Evolutionary conservation across 2,888 invertebrate species (phyloP).

Genomic region (Maniola hyperantus): DNA sequence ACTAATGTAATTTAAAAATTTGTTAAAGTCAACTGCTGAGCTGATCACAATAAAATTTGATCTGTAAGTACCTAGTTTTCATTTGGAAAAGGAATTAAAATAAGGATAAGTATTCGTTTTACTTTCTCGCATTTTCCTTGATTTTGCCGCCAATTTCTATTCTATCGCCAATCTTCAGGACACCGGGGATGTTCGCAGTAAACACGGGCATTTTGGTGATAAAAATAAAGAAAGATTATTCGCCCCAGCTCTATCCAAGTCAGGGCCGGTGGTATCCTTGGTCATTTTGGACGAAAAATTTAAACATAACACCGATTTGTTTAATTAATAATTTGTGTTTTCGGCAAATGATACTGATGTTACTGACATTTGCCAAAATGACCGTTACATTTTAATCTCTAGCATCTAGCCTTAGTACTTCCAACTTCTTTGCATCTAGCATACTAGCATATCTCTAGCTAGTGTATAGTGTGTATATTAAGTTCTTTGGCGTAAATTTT

Average conservation of each 20-base stretch:
- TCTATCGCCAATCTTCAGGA: slow-evolving; percentile 70
- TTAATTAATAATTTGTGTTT: slow-evolving; percentile 40
- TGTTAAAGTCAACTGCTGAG: no score
- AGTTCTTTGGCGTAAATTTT: neutral
- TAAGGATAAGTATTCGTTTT: slow-evolving; percentile 41
- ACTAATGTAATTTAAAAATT: no score
- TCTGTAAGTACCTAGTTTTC: no score
- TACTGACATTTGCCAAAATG: slow-evolving; percentile 21
- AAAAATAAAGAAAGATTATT: slow-evolving; percentile 40
- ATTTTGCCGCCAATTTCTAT: slow-evolving; percentile 78
- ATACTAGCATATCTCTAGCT: no score
- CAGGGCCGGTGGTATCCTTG: slow-evolving; percentile 57
- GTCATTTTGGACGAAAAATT: slow-evolving; percentile 75
- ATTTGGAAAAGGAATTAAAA: neutral
- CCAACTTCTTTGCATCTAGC: no score
- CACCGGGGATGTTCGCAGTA: slow-evolving; percentile 69
- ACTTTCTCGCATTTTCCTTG: slow-evolving; percentile 76
- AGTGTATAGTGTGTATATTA: no score
- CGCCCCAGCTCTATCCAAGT: slow-evolving; percentile 50
- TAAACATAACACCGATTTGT: slow-evolving; percentile 64
- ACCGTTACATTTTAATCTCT: slow-evolving; percentile 8
- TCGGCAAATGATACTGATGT: slow-evolving; percentile 22
- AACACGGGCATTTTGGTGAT: slow-evolving; percentile 70
- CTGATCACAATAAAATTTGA: no score
- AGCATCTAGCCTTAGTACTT: no score